Base-by-base conservation (phyloP, 2,113 vertebrate species). In the Indicator indicator region DNA sequence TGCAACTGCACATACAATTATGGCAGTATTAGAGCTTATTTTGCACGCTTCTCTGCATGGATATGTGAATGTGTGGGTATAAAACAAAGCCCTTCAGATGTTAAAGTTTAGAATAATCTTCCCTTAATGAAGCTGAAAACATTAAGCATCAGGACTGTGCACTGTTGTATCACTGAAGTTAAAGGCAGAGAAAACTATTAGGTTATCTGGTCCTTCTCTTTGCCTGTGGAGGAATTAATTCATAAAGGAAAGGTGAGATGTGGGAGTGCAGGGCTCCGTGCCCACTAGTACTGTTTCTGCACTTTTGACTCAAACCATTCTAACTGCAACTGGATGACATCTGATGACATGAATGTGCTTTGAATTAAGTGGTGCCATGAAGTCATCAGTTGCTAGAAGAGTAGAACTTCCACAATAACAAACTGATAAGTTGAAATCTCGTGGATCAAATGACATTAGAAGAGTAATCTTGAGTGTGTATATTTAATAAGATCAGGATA, bases 71-170 rank as follows among this genome's bases (percentile, higher is more conserved):
- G 54, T 68, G 15, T 1, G 40, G 36, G 30, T 58, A 88, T 65
- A 70, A 81, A 83, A 89, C 21, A 1, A 92, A 69, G 42, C 70
- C 74, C 68, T 83, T 74, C 70, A 50, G 59, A 95, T 88, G 40
- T 54, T 64, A 70, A 81, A 73, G 52, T 88, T 93, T 75, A 79
- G 58, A 75, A 88, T 76, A 86, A 86, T 86, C 67, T 93, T 79
- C 48, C 59, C 36, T 79, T 94, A 88, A 95, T 76, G 81, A 77
- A 78, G 58, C 72, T 86, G 75, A 75, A 95, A 88, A 90, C 68
- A 83, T 88, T 86, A 94, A 72, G 78, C 40, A 77, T 63, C 55
- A 59, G 18, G 63, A 76, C 79, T 88, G 44, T 75, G 81, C 58
- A 78, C 30, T 55, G 38, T 77, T 83, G 88, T 74, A 88, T 89